Percentiles rank a stretch among this genome's conserved stretches.
Evolutionary conservation across 2,888 invertebrate genomes (phyloP).

Genomic region (Trachelus troglodyta): DNA sequence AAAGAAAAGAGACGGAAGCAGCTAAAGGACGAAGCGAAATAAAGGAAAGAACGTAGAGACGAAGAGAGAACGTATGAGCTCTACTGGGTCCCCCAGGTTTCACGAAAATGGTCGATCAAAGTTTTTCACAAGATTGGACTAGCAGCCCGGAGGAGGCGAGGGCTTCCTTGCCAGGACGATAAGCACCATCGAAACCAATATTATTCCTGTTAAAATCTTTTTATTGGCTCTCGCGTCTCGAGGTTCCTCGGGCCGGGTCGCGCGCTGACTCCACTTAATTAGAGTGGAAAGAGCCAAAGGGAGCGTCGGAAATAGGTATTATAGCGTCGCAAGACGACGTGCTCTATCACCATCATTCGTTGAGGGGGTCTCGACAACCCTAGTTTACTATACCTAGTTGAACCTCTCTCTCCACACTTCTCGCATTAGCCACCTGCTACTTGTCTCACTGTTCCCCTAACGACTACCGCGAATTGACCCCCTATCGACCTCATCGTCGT

Average conservation of each 20-base stretch:
- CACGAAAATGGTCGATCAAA: background rate
- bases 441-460: constrained; percentile 39
- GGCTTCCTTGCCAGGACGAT: constrained; percentile 1
- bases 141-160: background rate
- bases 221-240: constrained; percentile 29
- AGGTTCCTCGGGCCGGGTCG: background rate
- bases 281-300: constrained; percentile 33
- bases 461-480: constrained; percentile 30
- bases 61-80: background rate
- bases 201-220: constrained; percentile 43
- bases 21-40: background rate
- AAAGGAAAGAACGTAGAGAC: background rate
- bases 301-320: constrained; percentile 30
- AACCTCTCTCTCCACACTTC: constrained; percentile 27
- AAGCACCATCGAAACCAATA: constrained; percentile 30
- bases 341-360: constrained; percentile 55
- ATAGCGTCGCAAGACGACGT: constrained; percentile 46
- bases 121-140: background rate
- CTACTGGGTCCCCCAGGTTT: background rate
- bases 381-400: background rate
- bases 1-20: background rate
- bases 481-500: constrained; percentile 9
- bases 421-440: constrained; percentile 56
- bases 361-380: constrained; percentile 16
- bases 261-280: constrained; percentile 57